Conservation (phyloP, 1,140 invertebrate species). For the Papilio polyxenes region DNA sequence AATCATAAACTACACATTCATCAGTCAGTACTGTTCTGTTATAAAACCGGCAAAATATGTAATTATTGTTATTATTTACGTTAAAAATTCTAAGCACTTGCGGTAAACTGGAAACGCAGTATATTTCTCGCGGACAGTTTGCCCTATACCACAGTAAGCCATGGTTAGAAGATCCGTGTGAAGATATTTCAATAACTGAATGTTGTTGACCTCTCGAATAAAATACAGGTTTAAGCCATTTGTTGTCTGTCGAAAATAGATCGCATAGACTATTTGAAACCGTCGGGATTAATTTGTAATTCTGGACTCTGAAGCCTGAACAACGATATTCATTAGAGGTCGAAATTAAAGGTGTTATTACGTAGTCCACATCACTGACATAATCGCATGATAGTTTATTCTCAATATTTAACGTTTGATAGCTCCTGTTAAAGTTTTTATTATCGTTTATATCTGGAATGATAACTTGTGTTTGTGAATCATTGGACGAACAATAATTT, state of each 20-base stretch:
- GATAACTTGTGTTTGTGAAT: constrained; percentile 8
- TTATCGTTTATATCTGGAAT: neutral
- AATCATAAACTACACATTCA: constrained; percentile 53
- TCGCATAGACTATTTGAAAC: neutral
- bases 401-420: constrained; percentile 27
- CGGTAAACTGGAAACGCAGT: constrained; percentile 61
- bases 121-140: constrained; percentile 56
- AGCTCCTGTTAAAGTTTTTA: neutral
- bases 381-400: neutral
- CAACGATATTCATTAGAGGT: constrained; percentile 42
- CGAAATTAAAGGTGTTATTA: constrained; percentile 24
- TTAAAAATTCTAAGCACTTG: constrained; percentile 60
- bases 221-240: constrained; percentile 58
- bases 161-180: constrained; percentile 41
- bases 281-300: constrained; percentile 21
- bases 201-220: constrained; percentile 47
- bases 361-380: neutral
- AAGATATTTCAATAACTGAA: constrained; percentile 58
- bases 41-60: constrained; percentile 67
- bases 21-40: constrained; percentile 39
- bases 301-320: constrained; percentile 36
- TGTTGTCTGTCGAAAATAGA: constrained; percentile 31
- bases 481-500: constrained; percentile 47
- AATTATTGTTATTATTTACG: constrained; percentile 49
- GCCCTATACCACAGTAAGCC: constrained; percentile 70